Evolutionary conservation across 2,113 vertebrate genomes (phyloP).

Genomic region (Labrus mixtus): DNA sequence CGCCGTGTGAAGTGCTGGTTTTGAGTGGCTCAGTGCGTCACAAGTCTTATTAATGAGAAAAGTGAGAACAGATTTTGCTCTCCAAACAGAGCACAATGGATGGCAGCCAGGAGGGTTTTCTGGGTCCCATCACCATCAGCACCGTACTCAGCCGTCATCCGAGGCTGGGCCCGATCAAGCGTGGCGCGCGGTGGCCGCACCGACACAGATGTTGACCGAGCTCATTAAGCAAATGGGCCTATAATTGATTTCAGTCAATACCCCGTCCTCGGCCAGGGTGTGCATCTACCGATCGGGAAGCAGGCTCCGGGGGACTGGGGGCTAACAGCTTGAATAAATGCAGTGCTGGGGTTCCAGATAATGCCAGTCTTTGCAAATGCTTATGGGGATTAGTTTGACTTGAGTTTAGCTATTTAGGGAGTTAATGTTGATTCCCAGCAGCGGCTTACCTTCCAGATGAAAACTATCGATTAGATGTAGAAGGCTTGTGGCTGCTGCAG

Average conservation of each 20-base stretch:
- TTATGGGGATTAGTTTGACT: conserved; percentile 57
- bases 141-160: conserved; percentile 16
- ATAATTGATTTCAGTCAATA: conserved; percentile 74
- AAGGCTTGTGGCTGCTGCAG: background rate
- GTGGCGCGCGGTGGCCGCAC: conserved; percentile 5
- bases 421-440: conserved; percentile 39
- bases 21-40: background rate
- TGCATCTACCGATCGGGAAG: conserved; percentile 48
- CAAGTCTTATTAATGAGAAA: conserved; percentile 16
- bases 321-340: conserved; percentile 59
- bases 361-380: conserved; percentile 56
- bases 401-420: conserved; percentile 51
- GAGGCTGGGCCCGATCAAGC: conserved; percentile 29
- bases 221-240: conserved; percentile 72
- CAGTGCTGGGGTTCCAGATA: conserved; percentile 52
- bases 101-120: conserved; percentile 13
- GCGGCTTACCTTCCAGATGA: conserved; percentile 34
- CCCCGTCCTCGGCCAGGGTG: conserved; percentile 41
- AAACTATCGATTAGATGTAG: conserved; percentile 20
- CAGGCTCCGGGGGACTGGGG: conserved; percentile 34
- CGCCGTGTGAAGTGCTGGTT: background rate
- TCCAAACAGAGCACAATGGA: conserved; percentile 7
- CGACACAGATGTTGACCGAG: conserved; percentile 67
- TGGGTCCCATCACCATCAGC: conserved; percentile 7
- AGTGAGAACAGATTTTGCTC: background rate